Conservation (phyloP, 2,888 invertebrate species). For the Nezara viridula region DNA sequence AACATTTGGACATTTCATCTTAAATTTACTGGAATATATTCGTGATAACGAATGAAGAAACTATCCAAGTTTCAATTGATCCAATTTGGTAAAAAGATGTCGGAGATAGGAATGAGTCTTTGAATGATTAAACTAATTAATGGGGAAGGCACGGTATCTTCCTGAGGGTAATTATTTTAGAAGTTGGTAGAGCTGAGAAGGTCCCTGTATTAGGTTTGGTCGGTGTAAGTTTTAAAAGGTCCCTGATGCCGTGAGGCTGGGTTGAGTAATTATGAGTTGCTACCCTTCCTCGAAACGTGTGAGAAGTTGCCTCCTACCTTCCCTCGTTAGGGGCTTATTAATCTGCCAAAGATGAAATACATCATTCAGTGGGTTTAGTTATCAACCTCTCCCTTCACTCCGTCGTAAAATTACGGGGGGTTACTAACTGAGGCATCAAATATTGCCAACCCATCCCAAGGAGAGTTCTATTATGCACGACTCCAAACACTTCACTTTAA, state of each 20-base stretch:
- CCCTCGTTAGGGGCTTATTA: not conserved
- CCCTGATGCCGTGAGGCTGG: not conserved
- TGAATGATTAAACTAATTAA: not conserved
- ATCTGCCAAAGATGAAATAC: constrained; percentile 33
- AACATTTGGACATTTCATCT: no score
- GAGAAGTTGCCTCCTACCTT: not conserved
- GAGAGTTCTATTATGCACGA: not conserved
- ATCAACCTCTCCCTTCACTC: not conserved
- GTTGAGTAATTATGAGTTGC: constrained; percentile 1
- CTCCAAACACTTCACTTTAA: not conserved
- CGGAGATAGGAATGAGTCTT: not conserved
- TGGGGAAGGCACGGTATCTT: not conserved
- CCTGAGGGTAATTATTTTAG: constrained; percentile 1
- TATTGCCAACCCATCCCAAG: constrained; percentile 23
- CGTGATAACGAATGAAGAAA: not conserved
- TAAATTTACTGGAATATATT: no score
- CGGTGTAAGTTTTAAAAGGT: constrained; percentile 10
- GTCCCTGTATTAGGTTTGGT: not conserved
- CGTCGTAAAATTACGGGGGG: not conserved
- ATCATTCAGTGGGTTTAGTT: constrained; percentile 9
- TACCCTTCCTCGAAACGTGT: not conserved
- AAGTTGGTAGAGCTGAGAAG: not conserved
- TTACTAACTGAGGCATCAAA: constrained; percentile 30
- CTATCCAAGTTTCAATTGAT: not conserved
- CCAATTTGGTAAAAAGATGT: not conserved